Conservation (phyloP, 2,888 invertebrate genomes). For the Tethea ocularis region DNA sequence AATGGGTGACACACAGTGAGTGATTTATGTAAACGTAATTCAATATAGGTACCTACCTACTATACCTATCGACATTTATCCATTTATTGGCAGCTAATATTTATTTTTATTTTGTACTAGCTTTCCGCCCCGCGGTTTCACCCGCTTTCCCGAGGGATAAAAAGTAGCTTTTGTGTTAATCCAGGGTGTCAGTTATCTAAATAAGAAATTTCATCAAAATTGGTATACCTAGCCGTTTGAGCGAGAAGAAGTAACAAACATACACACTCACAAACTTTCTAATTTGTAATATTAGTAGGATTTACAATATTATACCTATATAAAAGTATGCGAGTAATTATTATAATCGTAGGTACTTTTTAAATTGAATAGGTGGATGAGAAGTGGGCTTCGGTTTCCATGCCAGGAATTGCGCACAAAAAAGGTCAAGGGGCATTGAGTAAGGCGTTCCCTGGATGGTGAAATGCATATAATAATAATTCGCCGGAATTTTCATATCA, state of each 20-base stretch:
- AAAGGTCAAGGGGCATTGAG: background rate
- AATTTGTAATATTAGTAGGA: too few relatives aligned
- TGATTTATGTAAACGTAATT: conserved; percentile 26
- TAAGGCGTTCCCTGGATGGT: conserved; percentile 1
- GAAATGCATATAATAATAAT: background rate
- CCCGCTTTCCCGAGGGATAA: too few relatives aligned
- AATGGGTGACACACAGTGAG: conserved; percentile 30
- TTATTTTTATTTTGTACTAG: too few relatives aligned
- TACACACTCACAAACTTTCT: too few relatives aligned
- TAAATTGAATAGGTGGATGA: background rate
- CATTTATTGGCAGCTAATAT: conserved; percentile 14
- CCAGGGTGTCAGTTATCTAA: too few relatives aligned
- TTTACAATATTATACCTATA: too few relatives aligned
- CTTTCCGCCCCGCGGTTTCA: too few relatives aligned
- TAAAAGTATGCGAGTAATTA: background rate
- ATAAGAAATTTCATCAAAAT: too few relatives aligned
- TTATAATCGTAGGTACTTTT: background rate
- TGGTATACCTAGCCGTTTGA: too few relatives aligned
- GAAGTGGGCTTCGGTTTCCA: background rate
- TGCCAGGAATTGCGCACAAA: conserved; percentile 1
- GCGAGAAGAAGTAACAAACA: too few relatives aligned
- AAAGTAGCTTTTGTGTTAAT: too few relatives aligned
- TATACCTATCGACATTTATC: conserved; percentile 31
- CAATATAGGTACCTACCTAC: conserved; percentile 20
- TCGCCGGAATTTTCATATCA: background rate